These are phyloP conservation scores for Molorchus minor DNA, from an alignment of 2,888 invertebrate genomes.

Conservation along the genomic window DNA sequence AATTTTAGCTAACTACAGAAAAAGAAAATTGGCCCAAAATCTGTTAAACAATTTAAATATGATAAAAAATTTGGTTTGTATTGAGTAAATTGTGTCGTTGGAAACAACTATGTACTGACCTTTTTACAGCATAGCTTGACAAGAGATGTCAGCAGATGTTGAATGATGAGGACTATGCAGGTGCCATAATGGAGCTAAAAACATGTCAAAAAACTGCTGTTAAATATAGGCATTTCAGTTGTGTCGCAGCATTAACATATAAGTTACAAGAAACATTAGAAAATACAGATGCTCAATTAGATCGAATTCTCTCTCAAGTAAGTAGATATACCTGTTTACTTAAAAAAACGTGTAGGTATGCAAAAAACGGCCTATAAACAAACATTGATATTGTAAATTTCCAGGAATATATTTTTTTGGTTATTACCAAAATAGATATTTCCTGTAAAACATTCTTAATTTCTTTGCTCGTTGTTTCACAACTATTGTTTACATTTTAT, in stretches of 20 bases:
- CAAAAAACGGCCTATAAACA: too few species aligned
- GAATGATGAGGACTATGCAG: constrained; percentile 85
- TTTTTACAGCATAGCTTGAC: constrained; percentile 78
- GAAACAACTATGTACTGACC: background rate
- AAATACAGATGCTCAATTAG: constrained; percentile 90
- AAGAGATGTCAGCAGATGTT: constrained; percentile 83
- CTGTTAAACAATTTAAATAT: constrained; percentile 81
- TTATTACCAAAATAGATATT: too few species aligned
- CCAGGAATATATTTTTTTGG: too few species aligned
- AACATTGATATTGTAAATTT: too few species aligned
- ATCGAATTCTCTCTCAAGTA: constrained; percentile 83
- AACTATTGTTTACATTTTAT: too few species aligned
- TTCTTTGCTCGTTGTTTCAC: too few species aligned
- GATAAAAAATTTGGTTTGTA: constrained; percentile 78
- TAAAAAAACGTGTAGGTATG: background rate
- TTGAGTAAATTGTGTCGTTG: constrained; percentile 3
- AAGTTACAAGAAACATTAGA: constrained; percentile 91
- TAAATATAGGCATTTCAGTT: constrained; percentile 87
- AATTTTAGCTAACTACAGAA: constrained; percentile 90
- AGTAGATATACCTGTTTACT: background rate
- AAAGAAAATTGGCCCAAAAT: constrained; percentile 83
- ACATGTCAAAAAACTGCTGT: constrained; percentile 88
- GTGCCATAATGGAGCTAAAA: constrained; percentile 87
- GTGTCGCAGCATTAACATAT: constrained; percentile 86
- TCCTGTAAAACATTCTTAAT: too few species aligned